These are phyloP conservation scores for Heterohyrax brucei DNA, from an alignment of 2,797 vertebrate genomes.

Conservation along the genomic window DNA sequence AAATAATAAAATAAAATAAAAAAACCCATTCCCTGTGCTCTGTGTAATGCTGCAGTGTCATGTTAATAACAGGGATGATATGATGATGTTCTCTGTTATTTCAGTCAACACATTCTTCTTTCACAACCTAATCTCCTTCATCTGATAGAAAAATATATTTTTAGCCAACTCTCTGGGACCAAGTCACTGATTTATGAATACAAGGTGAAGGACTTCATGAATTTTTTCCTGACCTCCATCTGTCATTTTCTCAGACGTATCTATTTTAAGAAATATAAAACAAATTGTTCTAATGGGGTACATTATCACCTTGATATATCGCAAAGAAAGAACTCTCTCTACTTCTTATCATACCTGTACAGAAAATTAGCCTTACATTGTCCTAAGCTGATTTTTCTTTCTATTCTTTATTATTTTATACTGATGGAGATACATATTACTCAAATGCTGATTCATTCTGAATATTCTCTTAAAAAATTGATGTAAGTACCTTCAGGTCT, in stretches of 20 bases:
- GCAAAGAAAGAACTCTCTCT: slow-evolving; percentile 69
- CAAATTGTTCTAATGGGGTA: slow-evolving; percentile 90
- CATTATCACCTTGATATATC: slow-evolving; percentile 89
- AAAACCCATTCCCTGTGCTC: neutral
- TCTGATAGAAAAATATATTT: slow-evolving; percentile 92
- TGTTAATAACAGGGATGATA: slow-evolving; percentile 85
- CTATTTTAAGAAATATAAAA: slow-evolving; percentile 91
- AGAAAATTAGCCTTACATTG: slow-evolving; percentile 78
- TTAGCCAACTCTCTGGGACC: slow-evolving; percentile 89
- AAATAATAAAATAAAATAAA: too few relatives aligned
- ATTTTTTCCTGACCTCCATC: slow-evolving; percentile 90
- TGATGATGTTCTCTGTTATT: slow-evolving; percentile 80
- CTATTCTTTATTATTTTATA: slow-evolving; percentile 80
- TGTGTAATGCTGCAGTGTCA: slow-evolving; percentile 1
- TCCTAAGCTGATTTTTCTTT: slow-evolving; percentile 73
- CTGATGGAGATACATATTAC: slow-evolving; percentile 42
- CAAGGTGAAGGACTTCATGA: slow-evolving; percentile 90
- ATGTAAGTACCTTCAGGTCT: slow-evolving; percentile 66
- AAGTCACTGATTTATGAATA: slow-evolving; percentile 92
- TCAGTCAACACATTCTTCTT: slow-evolving; percentile 85
- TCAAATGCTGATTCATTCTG: slow-evolving; percentile 73
- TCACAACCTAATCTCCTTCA: slow-evolving; percentile 90
- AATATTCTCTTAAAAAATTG: slow-evolving; percentile 76
- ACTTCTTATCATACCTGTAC: slow-evolving; percentile 56
- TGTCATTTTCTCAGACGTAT: slow-evolving; percentile 90